Base-by-base conservation (phyloP, 2,797 vertebrate species). In the Phylloscopus collybita region DNA sequence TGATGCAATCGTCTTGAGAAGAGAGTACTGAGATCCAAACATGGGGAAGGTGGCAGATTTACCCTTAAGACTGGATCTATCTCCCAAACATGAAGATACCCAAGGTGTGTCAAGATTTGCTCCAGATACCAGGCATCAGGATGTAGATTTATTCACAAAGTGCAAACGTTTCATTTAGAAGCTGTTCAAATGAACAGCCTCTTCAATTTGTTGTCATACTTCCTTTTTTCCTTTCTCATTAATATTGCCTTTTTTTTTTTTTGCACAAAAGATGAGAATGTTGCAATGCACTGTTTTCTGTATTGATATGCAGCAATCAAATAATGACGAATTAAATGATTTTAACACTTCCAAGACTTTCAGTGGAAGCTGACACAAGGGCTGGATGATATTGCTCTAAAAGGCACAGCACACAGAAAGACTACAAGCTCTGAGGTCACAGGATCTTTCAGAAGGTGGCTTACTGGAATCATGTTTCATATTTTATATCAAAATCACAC, bases 111-210 rank as follows among this genome's bases (percentile, higher is more conserved):
- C 73, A 79, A 80, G 76, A 72, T 88, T 79, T 64, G 44, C 49
- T 91, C 45, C 40, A 80, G 53, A 57, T 67, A 92, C 40, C 44
- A 67, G 54, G 44, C 23, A 85, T 83, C 21, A 56, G 40, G 73
- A 93, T 84, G 80, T 25, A 95, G 85, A 86, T 92, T 90, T 91
- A 80, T 84, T 93, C 85, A 90, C 73, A 73, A 75, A 86, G 86
- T 70, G 56, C 38, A 92, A 88, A 86, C 91, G 45, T 51, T 94
- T 88, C 13, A 59, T 92, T 92, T 88, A 81, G 64, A 94, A 80
- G 61, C 23, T 86, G 45, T 79, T 89, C 91, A 78, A 94, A 86
- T 60, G 20, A 94, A 79, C 61, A 88, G 19, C 20, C 16, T 91
- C 84, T 83, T 93, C 50, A 92, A 92, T 79, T 86, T 74, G 85